Evolutionary conservation across 2,888 invertebrate species (phyloP), one percentile per base, ranked within the genome.

Genomic region (Ectemnius cavifrons): DNA sequence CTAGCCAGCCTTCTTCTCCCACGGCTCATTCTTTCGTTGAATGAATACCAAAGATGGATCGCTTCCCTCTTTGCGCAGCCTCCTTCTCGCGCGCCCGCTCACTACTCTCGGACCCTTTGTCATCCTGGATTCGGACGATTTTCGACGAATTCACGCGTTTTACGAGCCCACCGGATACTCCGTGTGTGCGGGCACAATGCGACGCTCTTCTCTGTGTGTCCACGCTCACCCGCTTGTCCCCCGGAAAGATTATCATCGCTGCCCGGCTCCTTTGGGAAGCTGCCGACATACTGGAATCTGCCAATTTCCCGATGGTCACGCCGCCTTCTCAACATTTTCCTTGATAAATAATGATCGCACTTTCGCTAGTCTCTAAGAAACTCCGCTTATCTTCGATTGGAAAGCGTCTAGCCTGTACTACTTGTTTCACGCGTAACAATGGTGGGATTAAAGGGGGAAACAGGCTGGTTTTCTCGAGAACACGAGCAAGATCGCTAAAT

Each of bases 1-100:
- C 77, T 65, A 79, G 69, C 37, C 37, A 37, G 37, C 37, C 37
- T 37, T 80, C 77, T 60, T 77, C 85, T 79, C 82, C 80, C 80
- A 84, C 84, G 82, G 78, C 83, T 85, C 80, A 84, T 87, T 89
- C 86, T 86, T 83, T 85, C 78, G 80, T 63, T 81, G 87, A 87
- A 88, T 89, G 87, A 88, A 88, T 86, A 81, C 84, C 83, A 88
- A 88, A 89, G 88, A 89, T 89, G 88, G 88, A 89, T 89, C 85
- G 86, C 79, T 85, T 85, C 86, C 83, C 83, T 81, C 84, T 85
- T 82, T 84, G 76, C 85, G 58, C 73, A 61, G 76, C 37, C 37
- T 37, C 37, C 37, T 37, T 11, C 11, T 37, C 37, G 37, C 37
- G 37, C 37, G 37, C 37, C 37, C 37, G 81, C 67, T 65, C 63